Base-by-base conservation (phyloP, 2,113 vertebrate genomes). In the Nycticryphes semicollaris region DNA sequence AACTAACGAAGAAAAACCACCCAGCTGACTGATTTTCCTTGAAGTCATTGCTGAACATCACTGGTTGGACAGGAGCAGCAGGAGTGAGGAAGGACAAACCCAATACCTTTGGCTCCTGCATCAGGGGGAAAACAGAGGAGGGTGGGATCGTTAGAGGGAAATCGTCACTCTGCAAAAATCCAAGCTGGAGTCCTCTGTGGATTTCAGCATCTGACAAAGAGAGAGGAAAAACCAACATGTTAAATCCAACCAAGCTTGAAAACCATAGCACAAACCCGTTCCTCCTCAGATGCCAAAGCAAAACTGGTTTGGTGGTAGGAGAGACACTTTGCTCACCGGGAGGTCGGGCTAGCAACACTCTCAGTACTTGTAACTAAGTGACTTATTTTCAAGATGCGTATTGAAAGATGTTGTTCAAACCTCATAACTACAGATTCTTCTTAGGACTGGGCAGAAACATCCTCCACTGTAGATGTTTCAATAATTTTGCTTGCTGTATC, bases 351-450 rank as follows among this genome's bases (percentile, higher is more conserved):
- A 48, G 30, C 56, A 72, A 35, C 24, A 43, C 0, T 1, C 43
- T 82, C 0, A 0, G 35, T 59, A 45, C 39, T 17, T 47, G 47
- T 21, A 68, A 47, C 30, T 20, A 21, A 57, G 31, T 22, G 14
- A 57, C 43, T 57, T 24, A 12, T 53, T 88, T 82, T 76, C 66
- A 41, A 87, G 53, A 45, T 3, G 25, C 10, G 1, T n/a, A 21
- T 4, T 51, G 24, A 56, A 63, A 60, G n/a, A 37, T 47, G 5
- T 51, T 84, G 33, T 35, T 88, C 30, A 47, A 64, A n/a, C 28
- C 39, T 83, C 17, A 1, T 13, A 66, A 75, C 59, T 82, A 31
- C 41, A 91, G 70, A 60, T 39, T 91, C 43, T 60, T 57, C 23
- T 21, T 56, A 84, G 47, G 31, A 31, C 14, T 67, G 62, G 16